Evolutionary conservation across 2,113 vertebrate genomes (phyloP).

Genomic region (Psephotus haematonotus): DNA sequence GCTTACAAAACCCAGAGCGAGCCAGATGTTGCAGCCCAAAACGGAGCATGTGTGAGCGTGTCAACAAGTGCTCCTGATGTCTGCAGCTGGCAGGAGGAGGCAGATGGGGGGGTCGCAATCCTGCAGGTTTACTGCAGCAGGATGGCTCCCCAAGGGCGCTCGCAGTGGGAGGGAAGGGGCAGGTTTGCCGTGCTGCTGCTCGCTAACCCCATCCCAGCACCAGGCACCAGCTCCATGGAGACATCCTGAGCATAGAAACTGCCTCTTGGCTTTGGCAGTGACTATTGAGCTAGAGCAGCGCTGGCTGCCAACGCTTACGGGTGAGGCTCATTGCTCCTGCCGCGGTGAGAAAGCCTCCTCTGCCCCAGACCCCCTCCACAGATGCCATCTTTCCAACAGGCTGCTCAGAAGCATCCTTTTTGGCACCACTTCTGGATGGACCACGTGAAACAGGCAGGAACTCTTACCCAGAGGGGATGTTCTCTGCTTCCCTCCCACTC

Average conservation of each 20-base stretch:
- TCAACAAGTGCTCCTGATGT: constrained; percentile 2
- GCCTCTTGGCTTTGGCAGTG: background rate
- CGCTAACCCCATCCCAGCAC: background rate
- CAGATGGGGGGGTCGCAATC: background rate
- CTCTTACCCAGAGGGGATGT: background rate
- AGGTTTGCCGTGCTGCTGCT: background rate
- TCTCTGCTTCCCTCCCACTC: background rate
- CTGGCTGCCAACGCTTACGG: background rate
- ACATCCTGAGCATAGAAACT: background rate
- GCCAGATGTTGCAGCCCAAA: constrained; percentile 45
- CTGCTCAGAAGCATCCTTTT: background rate
- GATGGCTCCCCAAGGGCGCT: background rate
- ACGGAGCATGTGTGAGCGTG: background rate
- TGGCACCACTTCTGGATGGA: background rate
- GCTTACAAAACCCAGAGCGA: background rate
- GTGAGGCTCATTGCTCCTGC: background rate
- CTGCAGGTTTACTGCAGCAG: constrained; percentile 1
- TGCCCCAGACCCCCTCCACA: background rate
- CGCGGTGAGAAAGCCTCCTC: background rate
- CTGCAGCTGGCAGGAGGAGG: constrained; percentile 10
- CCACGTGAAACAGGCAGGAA: background rate
- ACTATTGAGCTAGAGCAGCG: background rate
- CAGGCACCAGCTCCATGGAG: background rate
- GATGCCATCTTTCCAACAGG: background rate
- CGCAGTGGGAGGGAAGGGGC: background rate